phyloP scores from a whole-genome alignment of 2,797 vertebrate genomes.

The Manis crassicaudata region DNA sequence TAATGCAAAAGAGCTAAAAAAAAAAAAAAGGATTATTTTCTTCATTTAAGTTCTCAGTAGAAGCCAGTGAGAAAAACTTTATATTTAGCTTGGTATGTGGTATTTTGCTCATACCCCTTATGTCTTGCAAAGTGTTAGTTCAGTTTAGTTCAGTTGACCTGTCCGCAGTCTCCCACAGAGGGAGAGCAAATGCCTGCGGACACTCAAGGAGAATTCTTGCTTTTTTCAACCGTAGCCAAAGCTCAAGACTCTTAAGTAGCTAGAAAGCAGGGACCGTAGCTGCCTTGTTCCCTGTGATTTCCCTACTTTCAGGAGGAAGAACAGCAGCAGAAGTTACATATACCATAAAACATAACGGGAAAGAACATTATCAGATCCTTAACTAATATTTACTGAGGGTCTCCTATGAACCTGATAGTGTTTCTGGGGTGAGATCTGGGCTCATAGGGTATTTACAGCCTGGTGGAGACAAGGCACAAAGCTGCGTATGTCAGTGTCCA shows the following conservation, averaged over 20 bases:
- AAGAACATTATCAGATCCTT: not conserved
- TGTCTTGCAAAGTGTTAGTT: not conserved
- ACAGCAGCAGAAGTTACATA: not conserved
- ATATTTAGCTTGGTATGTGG: not conserved
- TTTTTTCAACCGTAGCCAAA: not conserved
- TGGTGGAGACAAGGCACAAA: not conserved
- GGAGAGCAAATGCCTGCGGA: not conserved
- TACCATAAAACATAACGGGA: not conserved
- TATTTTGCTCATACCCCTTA: not conserved
- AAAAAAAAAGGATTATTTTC: not conserved
- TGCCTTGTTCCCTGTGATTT: not conserved
- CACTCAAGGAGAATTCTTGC: not conserved
- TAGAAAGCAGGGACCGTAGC: not conserved
- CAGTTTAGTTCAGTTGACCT: not conserved
- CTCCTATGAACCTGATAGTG: not conserved
- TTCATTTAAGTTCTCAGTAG: not conserved
- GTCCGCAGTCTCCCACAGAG: not conserved
- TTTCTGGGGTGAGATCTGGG: not conserved
- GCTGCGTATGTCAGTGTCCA: not conserved
- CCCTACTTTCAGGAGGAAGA: not conserved
- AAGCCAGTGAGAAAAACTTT: not conserved
- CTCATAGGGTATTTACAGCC: not conserved
- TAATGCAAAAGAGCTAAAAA: not conserved
- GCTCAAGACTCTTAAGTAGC: not conserved
- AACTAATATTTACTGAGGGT: not conserved